phyloP scores from a whole-genome alignment of 2,113 vertebrate genomes.

The Notarius quadriscutis region DNA sequence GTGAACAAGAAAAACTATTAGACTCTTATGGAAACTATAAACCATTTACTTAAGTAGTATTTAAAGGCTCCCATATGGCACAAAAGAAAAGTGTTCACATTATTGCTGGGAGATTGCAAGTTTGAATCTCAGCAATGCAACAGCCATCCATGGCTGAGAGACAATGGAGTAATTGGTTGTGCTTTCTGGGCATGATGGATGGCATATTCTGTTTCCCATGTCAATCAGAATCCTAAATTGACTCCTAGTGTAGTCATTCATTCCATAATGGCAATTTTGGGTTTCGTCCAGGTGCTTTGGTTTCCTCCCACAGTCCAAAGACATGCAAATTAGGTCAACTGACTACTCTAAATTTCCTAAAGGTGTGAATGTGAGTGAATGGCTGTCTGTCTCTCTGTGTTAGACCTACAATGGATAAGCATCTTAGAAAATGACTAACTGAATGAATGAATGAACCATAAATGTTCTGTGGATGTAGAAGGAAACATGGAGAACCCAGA shows the following conservation, averaged over 20 bases:
- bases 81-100: background rate
- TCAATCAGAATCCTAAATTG: background rate
- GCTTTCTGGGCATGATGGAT: background rate
- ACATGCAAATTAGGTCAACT: too few species aligned
- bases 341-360: too few species aligned
- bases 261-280: background rate
- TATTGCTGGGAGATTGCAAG: background rate
- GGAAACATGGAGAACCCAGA: background rate
- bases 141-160: background rate
- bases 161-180: background rate
- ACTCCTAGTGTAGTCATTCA: background rate
- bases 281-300: background rate
- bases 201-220: background rate
- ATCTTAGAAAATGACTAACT: too few species aligned
- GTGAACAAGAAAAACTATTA: conserved; percentile 8
- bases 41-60: background rate
- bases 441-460: background rate
- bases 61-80: background rate
- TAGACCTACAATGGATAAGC: too few species aligned
- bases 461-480: background rate
- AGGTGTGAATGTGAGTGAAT: too few species aligned
- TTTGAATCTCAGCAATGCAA: background rate
- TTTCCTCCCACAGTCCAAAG: too few species aligned
- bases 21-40: background rate
- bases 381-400: too few species aligned